Evolutionary conservation across 1,140 invertebrate species (phyloP).

Genomic region (Paramacrobiotus metropolitanus): DNA sequence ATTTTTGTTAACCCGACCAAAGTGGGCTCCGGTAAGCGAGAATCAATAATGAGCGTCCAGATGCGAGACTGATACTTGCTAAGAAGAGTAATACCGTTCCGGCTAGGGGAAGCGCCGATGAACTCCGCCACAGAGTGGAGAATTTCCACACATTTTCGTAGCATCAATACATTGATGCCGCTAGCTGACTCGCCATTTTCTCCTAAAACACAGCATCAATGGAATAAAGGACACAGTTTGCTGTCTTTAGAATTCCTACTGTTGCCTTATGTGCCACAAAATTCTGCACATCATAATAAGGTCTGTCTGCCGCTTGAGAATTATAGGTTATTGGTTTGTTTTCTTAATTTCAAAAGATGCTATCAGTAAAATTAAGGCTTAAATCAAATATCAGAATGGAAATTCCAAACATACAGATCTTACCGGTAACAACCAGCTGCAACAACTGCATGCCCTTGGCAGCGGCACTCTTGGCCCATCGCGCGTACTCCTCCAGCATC

Average conservation of each 20-base stretch:
- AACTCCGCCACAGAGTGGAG: neutral
- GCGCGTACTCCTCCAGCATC: neutral
- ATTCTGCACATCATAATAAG: too few relatives aligned
- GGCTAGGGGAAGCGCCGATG: neutral
- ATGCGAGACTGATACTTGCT: neutral
- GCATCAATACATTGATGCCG: neutral
- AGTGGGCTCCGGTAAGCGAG: neutral
- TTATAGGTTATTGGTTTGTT: too few relatives aligned
- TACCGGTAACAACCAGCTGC: neutral
- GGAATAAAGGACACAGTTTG: too few relatives aligned
- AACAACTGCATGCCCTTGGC: neutral
- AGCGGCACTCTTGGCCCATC: neutral
- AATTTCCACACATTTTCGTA: neutral
- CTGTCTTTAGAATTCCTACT: too few relatives aligned
- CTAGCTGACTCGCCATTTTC: neutral
- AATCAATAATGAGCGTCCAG: neutral
- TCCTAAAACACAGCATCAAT: too few relatives aligned
- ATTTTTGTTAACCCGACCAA: neutral
- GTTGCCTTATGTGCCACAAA: too few relatives aligned
- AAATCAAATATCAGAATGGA: neutral
- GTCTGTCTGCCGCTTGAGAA: too few relatives aligned
- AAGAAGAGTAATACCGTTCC: neutral
- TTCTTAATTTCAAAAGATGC: too few relatives aligned
- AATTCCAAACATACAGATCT: neutral
- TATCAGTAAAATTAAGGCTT: neutral